Base-by-base conservation (phyloP, 2,797 vertebrate species). In the Myotis planiceps region DNA sequence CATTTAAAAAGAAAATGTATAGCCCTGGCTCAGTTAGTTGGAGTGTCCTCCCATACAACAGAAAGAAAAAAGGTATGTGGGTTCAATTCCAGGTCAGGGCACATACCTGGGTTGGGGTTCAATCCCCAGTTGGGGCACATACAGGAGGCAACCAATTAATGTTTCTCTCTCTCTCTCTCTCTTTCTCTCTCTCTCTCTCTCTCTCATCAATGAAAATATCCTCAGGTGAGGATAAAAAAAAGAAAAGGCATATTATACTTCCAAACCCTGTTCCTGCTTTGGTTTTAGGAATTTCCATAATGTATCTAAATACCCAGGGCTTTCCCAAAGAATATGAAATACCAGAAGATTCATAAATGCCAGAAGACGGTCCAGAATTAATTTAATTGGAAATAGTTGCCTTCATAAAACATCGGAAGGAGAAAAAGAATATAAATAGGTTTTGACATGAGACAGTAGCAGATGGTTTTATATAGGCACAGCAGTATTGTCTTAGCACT, bases 371-470 rank as follows among this genome's bases (percentile, higher is more conserved):
- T 92, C 80, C 78, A 90, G 90, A 93, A 97, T 97, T 97, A 93
- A 97, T 83, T 86, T 96, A 97, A 76, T 98, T 68, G 94, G 76
- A 97, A 97, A 66, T 42, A 72, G 13, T 96, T 97, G n/a, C 66
- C 94, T 95, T 96, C 72, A 84, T 68, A 95, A 96, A 96, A 91
- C 63, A 81, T n/a, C 58, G 27, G 27, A 86, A 84, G 63, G 37
- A 53, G 90, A 84, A 87, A 93, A 97, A 34, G 72, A 82, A 88
- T 58, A 69, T 27, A 60, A 96, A 98, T 97, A 96, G 58, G 25
- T 96, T 94, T 98, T 92, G 89, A 96, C 95, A 88, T 84, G 29
- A 96, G 96, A 91, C 88, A 95, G 97, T 98, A 98, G 68, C 96
- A 95, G 66, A 65, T 84, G 53, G 23, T 66, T 96, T 96, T 90